Evolutionary conservation across 2,888 invertebrate species (phyloP).

Genomic region (Bhutanitis thaidina): DNA sequence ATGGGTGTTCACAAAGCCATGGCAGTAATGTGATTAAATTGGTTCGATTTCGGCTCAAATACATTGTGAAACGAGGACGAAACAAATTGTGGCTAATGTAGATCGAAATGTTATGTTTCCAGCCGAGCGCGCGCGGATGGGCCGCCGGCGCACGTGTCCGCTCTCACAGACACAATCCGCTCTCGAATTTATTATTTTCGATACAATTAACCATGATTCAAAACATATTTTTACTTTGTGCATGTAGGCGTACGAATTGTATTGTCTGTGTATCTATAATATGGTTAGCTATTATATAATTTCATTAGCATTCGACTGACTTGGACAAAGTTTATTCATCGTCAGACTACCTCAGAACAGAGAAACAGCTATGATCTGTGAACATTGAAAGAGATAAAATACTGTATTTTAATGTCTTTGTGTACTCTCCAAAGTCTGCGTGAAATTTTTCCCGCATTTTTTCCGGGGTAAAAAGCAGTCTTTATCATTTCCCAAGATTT

Average conservation of each 20-base stretch:
- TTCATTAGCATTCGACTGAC: too few species aligned
- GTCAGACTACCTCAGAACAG: too few species aligned
- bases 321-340: too few species aligned
- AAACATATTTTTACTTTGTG: slow-evolving; percentile 1
- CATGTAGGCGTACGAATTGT: neutral
- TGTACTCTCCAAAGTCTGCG: too few species aligned
- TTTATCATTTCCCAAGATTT: too few species aligned
- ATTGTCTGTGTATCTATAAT: too few species aligned
- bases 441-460: too few species aligned
- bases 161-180: slow-evolving; percentile 39
- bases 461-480: too few species aligned
- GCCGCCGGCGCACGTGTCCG: slow-evolving; percentile 39
- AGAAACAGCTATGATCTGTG: too few species aligned
- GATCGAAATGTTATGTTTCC: slow-evolving; percentile 62
- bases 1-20: neutral
- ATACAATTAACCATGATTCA: slow-evolving; percentile 17
- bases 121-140: slow-evolving; percentile 31
- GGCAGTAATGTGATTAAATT: slow-evolving; percentile 23
- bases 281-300: too few species aligned
- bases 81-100: slow-evolving; percentile 52
- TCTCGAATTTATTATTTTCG: slow-evolving; percentile 23
- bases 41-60: slow-evolving; percentile 35
- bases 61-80: slow-evolving; percentile 48
- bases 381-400: too few species aligned
- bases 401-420: too few species aligned